These are phyloP conservation scores for Penaeus indicus DNA, from an alignment of 1,140 invertebrate species.

Conservation along the genomic window DNA sequence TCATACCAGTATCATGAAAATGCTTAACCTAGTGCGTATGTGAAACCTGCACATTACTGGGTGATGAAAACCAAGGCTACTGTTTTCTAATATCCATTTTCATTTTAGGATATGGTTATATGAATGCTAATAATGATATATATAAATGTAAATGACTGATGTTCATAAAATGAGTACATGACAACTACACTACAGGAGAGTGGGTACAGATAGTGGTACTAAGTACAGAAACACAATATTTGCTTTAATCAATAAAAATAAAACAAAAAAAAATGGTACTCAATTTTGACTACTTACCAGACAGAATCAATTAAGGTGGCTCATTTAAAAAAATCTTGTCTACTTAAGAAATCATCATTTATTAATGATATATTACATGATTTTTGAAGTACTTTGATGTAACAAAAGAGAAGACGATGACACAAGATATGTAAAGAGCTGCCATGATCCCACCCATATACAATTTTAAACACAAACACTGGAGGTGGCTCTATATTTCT, in stretches of 20 bases:
- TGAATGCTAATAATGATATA: neutral
- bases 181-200: too few relatives aligned
- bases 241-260: neutral
- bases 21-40: too few relatives aligned
- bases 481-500: too few relatives aligned
- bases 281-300: neutral
- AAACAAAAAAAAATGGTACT: neutral
- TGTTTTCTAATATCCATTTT: too few relatives aligned
- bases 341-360: constrained; percentile 64
- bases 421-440: constrained; percentile 56
- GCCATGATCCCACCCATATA: constrained; percentile 46
- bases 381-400: constrained; percentile 58
- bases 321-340: constrained; percentile 20
- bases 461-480: neutral
- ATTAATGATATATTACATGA: constrained; percentile 64
- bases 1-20: too few relatives aligned
- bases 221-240: neutral
- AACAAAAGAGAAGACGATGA: constrained; percentile 55
- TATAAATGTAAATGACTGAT: constrained; percentile 13
- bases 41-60: too few relatives aligned
- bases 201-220: neutral
- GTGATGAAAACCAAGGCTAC: too few relatives aligned
- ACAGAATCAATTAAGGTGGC: neutral
- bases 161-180: neutral
- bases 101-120: too few relatives aligned